Base-by-base conservation (phyloP, 2,113 vertebrate genomes). In the Thalassoma bifasciatum region DNA sequence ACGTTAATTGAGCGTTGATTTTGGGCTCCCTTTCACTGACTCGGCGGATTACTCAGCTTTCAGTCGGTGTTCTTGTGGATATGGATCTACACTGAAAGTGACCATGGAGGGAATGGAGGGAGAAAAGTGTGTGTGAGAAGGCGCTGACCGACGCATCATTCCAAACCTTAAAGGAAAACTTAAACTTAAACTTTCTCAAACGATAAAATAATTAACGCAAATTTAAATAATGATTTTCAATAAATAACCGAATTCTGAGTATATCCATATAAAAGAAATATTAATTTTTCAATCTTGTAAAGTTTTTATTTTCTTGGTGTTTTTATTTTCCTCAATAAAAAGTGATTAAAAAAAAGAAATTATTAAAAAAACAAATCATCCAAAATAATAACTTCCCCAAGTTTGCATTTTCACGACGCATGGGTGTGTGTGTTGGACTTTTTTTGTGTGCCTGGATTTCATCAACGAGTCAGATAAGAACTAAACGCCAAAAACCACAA, bases 1-100 rank as follows among this genome's bases (percentile, higher is more conserved):
- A 72, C 78, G 88, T 78, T 92, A 92, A 95, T 92, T 91, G 92
- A 93, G 91, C 93, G 89, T 89, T 86, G 86, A 89, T 90, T 92
- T 84, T 82, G 62, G 85, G 87, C 88, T 93, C 90, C 90, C 91
- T 94, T 94, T 94, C 92, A 91, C 92, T 92, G 77, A 80, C 79
- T 82, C 54, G 22, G 68, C n/a, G 75, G 79, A 84, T 90, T 86
- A 84, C 82, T 87, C 82, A 71, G 65, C 72, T 80, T 85, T 70
- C 75, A 66, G 44, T 74, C 61, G 47, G 14, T 53, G 63, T 68
- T 83, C 58, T 63, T 47, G 54, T 56, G 75, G 61, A 72, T 68
- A 61, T 24, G 49, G 59, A 67, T 80, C 69, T 75, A 50, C 37
- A 37, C 42, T 10, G 21, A 51, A 62, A 26, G 38, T 57, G 65